Evolutionary conservation across 1,140 invertebrate species (phyloP).

Genomic region (Wasmannia auropunctata): DNA sequence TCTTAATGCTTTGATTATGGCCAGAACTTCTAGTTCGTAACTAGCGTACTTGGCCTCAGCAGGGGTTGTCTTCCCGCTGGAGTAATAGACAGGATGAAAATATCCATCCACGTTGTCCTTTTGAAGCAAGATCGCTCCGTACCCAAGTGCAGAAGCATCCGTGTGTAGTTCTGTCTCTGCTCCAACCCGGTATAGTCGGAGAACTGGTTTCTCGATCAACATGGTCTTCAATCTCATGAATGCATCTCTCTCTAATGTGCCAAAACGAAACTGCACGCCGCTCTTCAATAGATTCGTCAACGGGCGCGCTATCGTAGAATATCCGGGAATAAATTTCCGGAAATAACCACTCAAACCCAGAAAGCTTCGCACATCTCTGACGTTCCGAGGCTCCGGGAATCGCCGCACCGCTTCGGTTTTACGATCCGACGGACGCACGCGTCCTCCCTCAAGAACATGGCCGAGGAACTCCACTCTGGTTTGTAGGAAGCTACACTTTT

Average conservation of each 20-base stretch:
- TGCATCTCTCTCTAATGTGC: neutral
- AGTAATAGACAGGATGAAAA: neutral
- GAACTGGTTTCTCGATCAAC: neutral
- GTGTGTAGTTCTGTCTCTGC: neutral
- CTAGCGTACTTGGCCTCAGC: neutral
- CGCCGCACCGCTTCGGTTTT: neutral
- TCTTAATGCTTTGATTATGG: neutral
- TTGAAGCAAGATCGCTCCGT: neutral
- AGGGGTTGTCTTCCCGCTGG: neutral
- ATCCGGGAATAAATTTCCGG: neutral
- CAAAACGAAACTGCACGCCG: neutral
- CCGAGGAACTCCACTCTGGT: neutral
- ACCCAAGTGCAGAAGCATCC: neutral
- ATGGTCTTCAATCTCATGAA: neutral
- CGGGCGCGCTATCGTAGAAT: neutral
- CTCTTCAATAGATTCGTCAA: neutral
- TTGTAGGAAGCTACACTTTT: neutral
- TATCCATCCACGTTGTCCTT: accelerated
- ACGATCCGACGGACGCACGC: neutral
- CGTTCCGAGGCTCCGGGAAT: neutral
- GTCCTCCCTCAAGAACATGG: neutral
- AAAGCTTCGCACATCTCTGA: neutral
- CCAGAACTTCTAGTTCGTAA: neutral
- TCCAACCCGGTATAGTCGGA: neutral
- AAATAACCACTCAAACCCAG: neutral